Evolutionary conservation across 2,797 vertebrate species (phyloP).

Genomic region (Harpagifer antarcticus): DNA sequence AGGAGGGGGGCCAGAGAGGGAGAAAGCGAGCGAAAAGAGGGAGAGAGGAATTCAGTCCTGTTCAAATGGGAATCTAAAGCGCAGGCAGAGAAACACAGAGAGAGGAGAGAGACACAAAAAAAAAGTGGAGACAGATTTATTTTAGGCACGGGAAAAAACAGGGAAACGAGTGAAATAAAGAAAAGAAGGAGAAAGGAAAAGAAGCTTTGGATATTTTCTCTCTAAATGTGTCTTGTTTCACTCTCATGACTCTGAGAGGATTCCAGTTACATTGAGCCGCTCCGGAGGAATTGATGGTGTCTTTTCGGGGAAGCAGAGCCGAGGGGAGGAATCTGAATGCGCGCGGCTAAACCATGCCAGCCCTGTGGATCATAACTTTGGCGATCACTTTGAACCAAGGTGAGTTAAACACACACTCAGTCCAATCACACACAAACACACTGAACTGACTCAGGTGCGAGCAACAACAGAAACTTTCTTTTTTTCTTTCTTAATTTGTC

Average conservation of each 20-base stretch:
- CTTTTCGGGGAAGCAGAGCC: slow-evolving; percentile 66
- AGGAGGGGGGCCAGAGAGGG: slow-evolving; percentile 30
- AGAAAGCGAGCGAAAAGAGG: slow-evolving; percentile 47
- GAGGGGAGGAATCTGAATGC: slow-evolving; percentile 76
- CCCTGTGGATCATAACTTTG: slow-evolving; percentile 85
- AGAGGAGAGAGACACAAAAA: slow-evolving; percentile 2
- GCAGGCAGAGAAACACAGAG: slow-evolving; percentile 45
- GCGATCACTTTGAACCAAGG: slow-evolving; percentile 83
- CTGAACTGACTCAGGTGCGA: neutral
- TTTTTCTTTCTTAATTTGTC: neutral
- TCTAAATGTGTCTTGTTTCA: slow-evolving; percentile 43
- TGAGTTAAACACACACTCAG: slow-evolving; percentile 52
- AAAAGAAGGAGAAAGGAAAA: slow-evolving; percentile 18
- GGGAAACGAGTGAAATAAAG: slow-evolving; percentile 37
- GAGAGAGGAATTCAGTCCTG: slow-evolving; percentile 62
- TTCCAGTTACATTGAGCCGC: slow-evolving; percentile 64
- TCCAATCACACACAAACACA: neutral
- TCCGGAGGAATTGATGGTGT: slow-evolving; percentile 80
- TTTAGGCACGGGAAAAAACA: slow-evolving; percentile 57
- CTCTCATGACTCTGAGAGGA: slow-evolving; percentile 73
- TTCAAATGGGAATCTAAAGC: slow-evolving; percentile 73
- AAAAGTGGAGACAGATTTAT: slow-evolving; percentile 66
- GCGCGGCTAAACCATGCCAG: slow-evolving; percentile 83
- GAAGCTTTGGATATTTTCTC: slow-evolving; percentile 14
- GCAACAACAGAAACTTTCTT: slow-evolving; percentile 48